phyloP scores from a whole-genome alignment of 2,113 vertebrate species.

The Chroicocephalus ridibundus region DNA sequence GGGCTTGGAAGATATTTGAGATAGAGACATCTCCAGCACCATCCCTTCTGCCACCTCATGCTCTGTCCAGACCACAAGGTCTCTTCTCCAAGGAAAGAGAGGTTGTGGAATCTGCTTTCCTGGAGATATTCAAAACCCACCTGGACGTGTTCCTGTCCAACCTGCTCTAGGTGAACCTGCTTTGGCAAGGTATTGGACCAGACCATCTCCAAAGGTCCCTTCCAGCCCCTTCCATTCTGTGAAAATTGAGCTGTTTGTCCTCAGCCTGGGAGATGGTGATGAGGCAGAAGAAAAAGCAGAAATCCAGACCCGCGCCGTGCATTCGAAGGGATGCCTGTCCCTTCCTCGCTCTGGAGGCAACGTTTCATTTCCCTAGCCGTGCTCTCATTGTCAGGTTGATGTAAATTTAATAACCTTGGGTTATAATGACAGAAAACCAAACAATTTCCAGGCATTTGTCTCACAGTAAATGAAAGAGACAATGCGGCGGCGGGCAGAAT shows the following conservation, averaged over 20 bases:
- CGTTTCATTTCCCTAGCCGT: neutral
- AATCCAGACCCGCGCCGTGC: accelerated
- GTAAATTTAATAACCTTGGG: slow-evolving; percentile 19
- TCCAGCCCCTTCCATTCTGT: no score
- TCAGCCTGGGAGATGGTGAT: neutral
- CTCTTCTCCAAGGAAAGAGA: neutral
- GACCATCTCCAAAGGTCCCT: no score
- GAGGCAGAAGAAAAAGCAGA: neutral
- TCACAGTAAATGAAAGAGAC: neutral
- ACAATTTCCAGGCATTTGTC: neutral
- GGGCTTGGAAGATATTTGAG: neutral
- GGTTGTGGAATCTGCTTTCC: no score
- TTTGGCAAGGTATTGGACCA: no score
- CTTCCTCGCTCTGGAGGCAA: neutral
- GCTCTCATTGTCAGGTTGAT: neutral
- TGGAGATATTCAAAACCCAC: no score
- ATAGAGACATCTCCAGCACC: neutral
- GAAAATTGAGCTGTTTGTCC: neutral
- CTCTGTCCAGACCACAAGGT: neutral
- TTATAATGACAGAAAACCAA: neutral
- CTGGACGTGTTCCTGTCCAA: no score
- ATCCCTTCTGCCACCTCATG: neutral
- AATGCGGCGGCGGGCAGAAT: neutral
- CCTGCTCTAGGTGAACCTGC: no score
- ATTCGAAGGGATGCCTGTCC: neutral